Evolutionary conservation across 1,140 invertebrate genomes (phyloP).

Genomic region (Philotrypesis tridentata): DNA sequence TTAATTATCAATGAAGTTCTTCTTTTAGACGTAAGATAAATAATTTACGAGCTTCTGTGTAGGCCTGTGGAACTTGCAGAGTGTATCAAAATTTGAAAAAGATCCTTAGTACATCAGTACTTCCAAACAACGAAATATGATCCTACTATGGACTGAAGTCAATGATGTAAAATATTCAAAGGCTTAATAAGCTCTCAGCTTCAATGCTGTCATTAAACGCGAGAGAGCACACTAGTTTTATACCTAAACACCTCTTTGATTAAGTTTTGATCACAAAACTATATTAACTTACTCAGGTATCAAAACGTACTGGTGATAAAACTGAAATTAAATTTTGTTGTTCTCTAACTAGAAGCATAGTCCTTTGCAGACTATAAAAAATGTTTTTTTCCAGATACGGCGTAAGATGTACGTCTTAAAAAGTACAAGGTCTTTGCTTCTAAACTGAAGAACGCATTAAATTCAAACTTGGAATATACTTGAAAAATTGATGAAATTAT

Average conservation of each 20-base stretch:
- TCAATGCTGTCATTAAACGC: conserved; percentile 17
- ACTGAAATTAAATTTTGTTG: conserved; percentile 14
- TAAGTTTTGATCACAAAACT: conserved; percentile 57
- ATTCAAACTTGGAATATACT: not conserved
- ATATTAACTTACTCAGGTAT: conserved; percentile 64
- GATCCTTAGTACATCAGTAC: conserved; percentile 42
- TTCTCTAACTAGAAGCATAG: conserved; percentile 14
- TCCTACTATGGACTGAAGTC: not conserved
- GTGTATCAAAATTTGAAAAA: not conserved
- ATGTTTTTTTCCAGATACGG: too few species aligned
- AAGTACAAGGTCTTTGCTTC: not conserved
- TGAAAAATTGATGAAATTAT: not conserved
- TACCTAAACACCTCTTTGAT: conserved; percentile 65
- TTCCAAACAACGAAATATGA: conserved; percentile 59
- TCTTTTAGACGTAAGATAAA: conserved; percentile 33
- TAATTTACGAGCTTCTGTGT: conserved; percentile 36
- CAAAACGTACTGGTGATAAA: conserved; percentile 39
- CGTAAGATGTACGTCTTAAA: not conserved
- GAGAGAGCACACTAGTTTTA: conserved; percentile 61
- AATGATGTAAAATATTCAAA: conserved; percentile 6
- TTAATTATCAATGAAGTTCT: conserved; percentile 14
- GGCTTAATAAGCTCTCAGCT: conserved; percentile 24
- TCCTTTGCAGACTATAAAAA: conserved; percentile 2
- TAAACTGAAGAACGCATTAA: not conserved
- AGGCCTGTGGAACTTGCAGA: conserved; percentile 13